phyloP scores from a whole-genome alignment of 2,888 invertebrate genomes.

The Drosophila mettleri region DNA sequence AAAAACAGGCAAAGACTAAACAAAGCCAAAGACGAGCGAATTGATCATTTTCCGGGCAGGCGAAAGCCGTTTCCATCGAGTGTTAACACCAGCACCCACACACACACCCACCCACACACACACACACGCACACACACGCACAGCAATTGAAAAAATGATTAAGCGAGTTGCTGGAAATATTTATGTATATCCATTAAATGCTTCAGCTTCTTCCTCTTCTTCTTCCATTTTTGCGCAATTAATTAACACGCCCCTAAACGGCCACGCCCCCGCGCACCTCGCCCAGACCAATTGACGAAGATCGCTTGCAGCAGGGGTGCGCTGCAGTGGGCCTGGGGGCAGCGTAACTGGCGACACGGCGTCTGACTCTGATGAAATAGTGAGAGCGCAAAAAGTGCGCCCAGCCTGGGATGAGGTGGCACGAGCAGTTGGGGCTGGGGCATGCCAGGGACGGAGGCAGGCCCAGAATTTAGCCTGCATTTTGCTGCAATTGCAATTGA shows the following conservation, averaged over 20 bases:
- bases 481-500: slow-evolving; percentile 25
- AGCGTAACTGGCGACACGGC: slow-evolving; percentile 69
- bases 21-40: background rate
- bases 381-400: background rate
- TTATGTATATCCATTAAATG: slow-evolving; percentile 5
- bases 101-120: background rate
- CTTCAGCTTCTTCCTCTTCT: slow-evolving; percentile 44
- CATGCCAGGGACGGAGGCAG: background rate
- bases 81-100: background rate
- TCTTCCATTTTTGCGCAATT: slow-evolving; percentile 59
- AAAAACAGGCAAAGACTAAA: background rate
- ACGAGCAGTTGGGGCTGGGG: too few relatives aligned
- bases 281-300: slow-evolving; percentile 15
- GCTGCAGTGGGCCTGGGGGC: slow-evolving; percentile 8
- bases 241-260: slow-evolving; percentile 53
- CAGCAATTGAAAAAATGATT: slow-evolving; percentile 36
- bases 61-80: background rate
- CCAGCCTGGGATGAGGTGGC: background rate
- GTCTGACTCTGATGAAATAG: slow-evolving; percentile 74
- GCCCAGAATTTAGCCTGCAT: slow-evolving; percentile 2
- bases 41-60: background rate
- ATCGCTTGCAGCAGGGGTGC: background rate
- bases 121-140: background rate
- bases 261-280: slow-evolving; percentile 3
- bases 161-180: slow-evolving; percentile 24